Evolutionary conservation across 2,888 invertebrate genomes (phyloP), one percentile per base, ranked within the genome.

Genomic region (Parapristionchus giblindavisi): DNA sequence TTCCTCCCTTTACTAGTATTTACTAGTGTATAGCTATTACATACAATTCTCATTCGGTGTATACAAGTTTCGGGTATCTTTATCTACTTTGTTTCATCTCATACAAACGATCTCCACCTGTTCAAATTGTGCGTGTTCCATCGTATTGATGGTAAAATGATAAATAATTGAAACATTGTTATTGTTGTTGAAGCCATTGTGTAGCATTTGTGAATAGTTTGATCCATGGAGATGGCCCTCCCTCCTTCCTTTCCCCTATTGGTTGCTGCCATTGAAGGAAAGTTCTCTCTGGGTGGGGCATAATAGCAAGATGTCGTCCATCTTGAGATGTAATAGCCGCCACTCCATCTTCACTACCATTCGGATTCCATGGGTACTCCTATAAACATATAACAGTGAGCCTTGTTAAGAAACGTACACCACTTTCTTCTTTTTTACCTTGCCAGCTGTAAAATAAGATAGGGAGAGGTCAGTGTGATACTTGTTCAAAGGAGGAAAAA

Each of bases 271-370:
- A 96, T 82, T 92, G 92, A 83, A 93, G 91, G 77, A 93, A 92
- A 87, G 85, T 81, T 73, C 80, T 92, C 90, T 99, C 98, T 0
- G 98, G 97, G 90, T 99, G 98, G 2, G 98, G 98, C 98, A 99
- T 99, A 92, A 98, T 92, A 0, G 96, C 98, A 83, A 97, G 91
- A 89, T 98, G 97, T 4, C 97, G 92, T 0, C 97, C 98, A 90
- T 97, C 93, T 1, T 89, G 87, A 0, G 97, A 97, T 84, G 95
- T 93, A 75, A 98, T 89, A 21, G 93, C 96, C 34, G 97, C 97
- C 79, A 96, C 91, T 32, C 95, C 96, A 83, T 91, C 92, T 91
- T 89, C 71, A 66, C 29, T 63, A 60, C 75, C 95, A 88, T 96
- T 96, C 0, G 98, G 98, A 90, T 98, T 98, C 91, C 94, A 92